Conservation (phyloP, 2,888 invertebrate genomes). For the Dilophus febrilis region DNA sequence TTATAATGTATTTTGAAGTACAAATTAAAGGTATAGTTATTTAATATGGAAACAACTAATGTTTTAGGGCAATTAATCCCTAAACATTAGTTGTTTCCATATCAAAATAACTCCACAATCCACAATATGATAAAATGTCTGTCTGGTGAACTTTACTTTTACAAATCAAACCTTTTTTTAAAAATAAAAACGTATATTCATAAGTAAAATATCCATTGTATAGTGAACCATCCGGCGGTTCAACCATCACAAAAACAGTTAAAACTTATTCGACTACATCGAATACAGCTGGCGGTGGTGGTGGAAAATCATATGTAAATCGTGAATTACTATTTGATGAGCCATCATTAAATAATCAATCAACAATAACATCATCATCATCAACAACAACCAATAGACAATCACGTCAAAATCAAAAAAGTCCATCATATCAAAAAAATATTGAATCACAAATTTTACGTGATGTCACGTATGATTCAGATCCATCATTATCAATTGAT, state of each 20-base stretch:
- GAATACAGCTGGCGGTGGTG: not conserved
- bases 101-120: too few relatives aligned
- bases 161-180: too few relatives aligned
- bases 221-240: constrained; percentile 19
- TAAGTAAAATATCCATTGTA: too few relatives aligned
- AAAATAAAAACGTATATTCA: too few relatives aligned
- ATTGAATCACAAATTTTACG: constrained; percentile 9
- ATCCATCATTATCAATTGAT: not conserved
- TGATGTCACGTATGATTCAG: constrained; percentile 10
- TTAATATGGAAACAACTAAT: too few relatives aligned
- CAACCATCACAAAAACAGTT: constrained; percentile 24
- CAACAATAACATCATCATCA: constrained; percentile 1
- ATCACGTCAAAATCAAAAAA: constrained; percentile 5
- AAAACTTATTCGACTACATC: constrained; percentile 9
- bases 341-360: constrained; percentile 5
- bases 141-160: too few relatives aligned
- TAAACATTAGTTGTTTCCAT: too few relatives aligned
- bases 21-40: too few relatives aligned
- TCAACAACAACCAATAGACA: not conserved
- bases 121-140: too few relatives aligned
- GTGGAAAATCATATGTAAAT: constrained; percentile 6
- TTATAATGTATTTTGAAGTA: too few relatives aligned
- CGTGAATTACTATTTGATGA: constrained; percentile 13
- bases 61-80: too few relatives aligned
- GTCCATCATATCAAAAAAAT: constrained; percentile 8